Conservation (phyloP, 2,888 invertebrate genomes). For the Dermolepida albohirtum region DNA sequence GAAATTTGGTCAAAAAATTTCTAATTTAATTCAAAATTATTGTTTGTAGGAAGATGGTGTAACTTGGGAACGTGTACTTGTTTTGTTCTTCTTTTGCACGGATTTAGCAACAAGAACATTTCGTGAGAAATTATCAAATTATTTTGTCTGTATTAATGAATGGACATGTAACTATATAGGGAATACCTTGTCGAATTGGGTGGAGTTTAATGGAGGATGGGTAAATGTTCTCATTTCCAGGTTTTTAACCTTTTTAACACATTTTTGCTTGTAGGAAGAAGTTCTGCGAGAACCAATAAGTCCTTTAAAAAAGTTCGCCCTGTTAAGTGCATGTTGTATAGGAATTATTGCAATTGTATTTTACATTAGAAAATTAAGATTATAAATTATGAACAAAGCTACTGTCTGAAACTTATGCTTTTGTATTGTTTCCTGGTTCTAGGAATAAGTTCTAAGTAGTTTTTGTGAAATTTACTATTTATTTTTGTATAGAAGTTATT, state of each 20-base stretch:
- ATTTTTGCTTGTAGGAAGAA: constrained; percentile 14
- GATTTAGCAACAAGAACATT: constrained; percentile 68
- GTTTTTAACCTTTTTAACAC: not conserved
- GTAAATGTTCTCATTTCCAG: constrained; percentile 59
- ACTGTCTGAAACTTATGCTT: not conserved
- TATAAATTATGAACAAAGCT: not conserved
- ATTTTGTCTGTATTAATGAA: constrained; percentile 69
- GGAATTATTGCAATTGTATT: constrained; percentile 11
- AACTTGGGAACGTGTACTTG: constrained; percentile 69
- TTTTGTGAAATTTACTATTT: too few species aligned
- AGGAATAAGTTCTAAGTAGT: too few species aligned
- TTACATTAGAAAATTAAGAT: constrained; percentile 14
- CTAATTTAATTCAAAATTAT: not conserved
- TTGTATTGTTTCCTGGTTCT: too few species aligned
- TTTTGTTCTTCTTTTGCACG: constrained; percentile 70
- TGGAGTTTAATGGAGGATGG: constrained; percentile 71
- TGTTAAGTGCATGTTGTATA: constrained; percentile 22
- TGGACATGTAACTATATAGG: constrained; percentile 71
- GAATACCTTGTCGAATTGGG: constrained; percentile 70
- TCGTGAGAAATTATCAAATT: constrained; percentile 63
- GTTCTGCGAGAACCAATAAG: constrained; percentile 16
- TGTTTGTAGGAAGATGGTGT: constrained; percentile 67
- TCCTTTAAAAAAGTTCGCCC: constrained; percentile 20
- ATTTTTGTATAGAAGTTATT: too few species aligned
- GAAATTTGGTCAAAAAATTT: constrained; percentile 3